Conservation (phyloP, 2,113 vertebrate species). For the Garra rufa region DNA sequence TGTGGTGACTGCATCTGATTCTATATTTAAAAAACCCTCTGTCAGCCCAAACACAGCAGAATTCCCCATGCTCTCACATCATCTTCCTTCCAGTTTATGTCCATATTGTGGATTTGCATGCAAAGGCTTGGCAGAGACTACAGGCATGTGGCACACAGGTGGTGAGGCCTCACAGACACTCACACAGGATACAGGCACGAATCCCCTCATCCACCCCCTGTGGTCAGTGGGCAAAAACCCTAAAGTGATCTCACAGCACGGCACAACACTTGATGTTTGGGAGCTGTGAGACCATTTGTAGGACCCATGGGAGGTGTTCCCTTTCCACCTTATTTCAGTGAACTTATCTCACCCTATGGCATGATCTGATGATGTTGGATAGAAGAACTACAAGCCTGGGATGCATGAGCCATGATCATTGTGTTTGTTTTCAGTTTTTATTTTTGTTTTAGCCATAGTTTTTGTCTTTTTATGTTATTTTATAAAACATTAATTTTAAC, state of each 20-base stretch:
- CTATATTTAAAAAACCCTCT: conserved; percentile 20
- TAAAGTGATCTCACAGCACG: conserved; percentile 24
- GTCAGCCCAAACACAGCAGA: conserved; percentile 24
- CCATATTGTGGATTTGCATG: conserved; percentile 3
- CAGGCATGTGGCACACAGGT: conserved; percentile 49
- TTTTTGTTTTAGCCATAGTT: neutral
- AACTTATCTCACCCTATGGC: conserved; percentile 13
- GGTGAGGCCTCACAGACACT: conserved; percentile 14
- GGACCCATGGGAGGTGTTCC: conserved; percentile 14
- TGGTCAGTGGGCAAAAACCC: neutral
- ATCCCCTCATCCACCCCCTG: neutral
- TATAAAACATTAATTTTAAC: neutral
- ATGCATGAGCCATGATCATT: neutral
- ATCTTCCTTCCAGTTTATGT: neutral
- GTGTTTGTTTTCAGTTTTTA: neutral
- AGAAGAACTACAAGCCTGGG: neutral
- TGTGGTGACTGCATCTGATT: conserved; percentile 21
- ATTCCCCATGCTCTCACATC: neutral
- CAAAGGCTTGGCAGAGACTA: conserved; percentile 5
- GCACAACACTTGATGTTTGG: conserved; percentile 15
- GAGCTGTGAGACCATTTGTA: conserved; percentile 40
- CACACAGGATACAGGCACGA: conserved; percentile 32
- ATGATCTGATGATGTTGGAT: neutral
- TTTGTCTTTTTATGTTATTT: neutral
- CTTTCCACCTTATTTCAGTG: neutral